These are phyloP conservation scores for Diogma glabrata DNA, from an alignment of 2,888 invertebrate species.

Conservation along the genomic window DNA sequence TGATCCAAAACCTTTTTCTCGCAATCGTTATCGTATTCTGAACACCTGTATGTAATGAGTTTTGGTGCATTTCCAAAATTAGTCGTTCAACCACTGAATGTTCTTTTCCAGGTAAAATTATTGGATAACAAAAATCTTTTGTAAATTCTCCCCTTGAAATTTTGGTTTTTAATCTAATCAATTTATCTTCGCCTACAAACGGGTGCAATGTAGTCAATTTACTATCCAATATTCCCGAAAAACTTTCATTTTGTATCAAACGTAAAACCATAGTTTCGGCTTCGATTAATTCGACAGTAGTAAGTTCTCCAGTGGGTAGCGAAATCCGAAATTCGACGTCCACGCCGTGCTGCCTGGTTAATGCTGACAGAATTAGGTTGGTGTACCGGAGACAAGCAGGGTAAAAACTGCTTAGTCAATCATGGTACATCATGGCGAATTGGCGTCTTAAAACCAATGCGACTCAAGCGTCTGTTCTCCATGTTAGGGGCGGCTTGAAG, in stretches of 20 bases:
- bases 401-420: too few species aligned
- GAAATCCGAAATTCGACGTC: too few species aligned
- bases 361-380: too few species aligned
- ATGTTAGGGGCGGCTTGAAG: too few species aligned
- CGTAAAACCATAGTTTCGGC: background rate
- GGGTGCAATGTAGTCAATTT: slow-evolving; percentile 11
- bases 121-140: slow-evolving; percentile 20
- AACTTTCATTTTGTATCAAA: slow-evolving; percentile 3
- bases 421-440: too few species aligned
- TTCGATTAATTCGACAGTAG: background rate
- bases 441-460: too few species aligned
- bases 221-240: slow-evolving; percentile 13
- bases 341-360: too few species aligned
- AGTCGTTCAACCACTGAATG: slow-evolving; percentile 18
- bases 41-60: slow-evolving; percentile 18
- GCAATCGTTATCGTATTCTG: slow-evolving; percentile 19
- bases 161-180: slow-evolving; percentile 19
- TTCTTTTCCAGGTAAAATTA: slow-evolving; percentile 22
- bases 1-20: slow-evolving; percentile 21
- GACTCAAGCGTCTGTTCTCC: too few species aligned
- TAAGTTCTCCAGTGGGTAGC: too few species aligned
- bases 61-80: slow-evolving; percentile 15
- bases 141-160: slow-evolving; percentile 17
- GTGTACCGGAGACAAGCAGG: too few species aligned
- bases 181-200: slow-evolving; percentile 16